Evolutionary conservation across 2,888 invertebrate genomes (phyloP).

Genomic region (Prenolepis imparis): DNA sequence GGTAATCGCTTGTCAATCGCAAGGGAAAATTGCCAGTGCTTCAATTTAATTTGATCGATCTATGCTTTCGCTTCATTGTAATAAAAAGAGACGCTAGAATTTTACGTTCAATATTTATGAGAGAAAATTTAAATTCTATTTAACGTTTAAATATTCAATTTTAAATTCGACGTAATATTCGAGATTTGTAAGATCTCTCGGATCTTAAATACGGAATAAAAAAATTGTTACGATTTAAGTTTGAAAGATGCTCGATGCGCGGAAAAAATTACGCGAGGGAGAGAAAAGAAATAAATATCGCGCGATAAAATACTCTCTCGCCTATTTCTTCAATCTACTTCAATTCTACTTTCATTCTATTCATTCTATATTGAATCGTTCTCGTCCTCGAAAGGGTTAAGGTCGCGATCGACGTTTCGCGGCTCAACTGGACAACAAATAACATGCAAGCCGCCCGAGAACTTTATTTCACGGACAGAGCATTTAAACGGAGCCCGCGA

Average conservation of each 20-base stretch:
- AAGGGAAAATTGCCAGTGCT: constrained; percentile 33
- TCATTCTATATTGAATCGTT: background rate
- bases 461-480: constrained; percentile 22
- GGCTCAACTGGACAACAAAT: background rate
- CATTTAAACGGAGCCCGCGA: constrained; percentile 16
- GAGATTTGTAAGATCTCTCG: background rate
- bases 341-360: background rate
- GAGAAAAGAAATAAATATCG: background rate
- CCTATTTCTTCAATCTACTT: background rate
- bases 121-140: background rate
- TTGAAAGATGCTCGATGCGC: background rate
- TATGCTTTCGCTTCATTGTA: background rate
- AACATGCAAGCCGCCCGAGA: constrained; percentile 6
- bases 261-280: background rate
- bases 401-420: constrained; percentile 32
- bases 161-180: background rate
- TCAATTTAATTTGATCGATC: constrained; percentile 16
- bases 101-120: background rate
- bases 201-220: background rate
- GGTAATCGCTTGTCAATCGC: constrained; percentile 41
- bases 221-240: background rate
- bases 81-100: background rate
- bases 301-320: background rate
- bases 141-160: background rate
- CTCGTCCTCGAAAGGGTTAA: constrained; percentile 25